Evolutionary conservation across 2,797 vertebrate genomes (phyloP).

Genomic region (Peromyscus aztecus): DNA sequence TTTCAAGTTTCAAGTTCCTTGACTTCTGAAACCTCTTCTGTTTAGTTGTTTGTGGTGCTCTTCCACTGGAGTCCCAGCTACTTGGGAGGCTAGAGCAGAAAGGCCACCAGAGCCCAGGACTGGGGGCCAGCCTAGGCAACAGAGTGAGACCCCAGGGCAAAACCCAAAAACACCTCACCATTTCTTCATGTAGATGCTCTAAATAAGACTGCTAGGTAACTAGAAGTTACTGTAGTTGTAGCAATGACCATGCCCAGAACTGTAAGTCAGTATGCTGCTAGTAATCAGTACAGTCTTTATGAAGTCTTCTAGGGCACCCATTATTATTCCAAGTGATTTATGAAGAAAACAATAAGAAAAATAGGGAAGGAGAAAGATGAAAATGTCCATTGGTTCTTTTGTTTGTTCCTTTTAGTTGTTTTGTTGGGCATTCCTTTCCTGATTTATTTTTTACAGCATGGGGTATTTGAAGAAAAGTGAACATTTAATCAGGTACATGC

Average conservation of each 20-base stretch:
- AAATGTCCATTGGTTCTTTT: background rate
- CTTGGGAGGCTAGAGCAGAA: background rate
- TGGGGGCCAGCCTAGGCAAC: no score
- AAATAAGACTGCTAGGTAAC: background rate
- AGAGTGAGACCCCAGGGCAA: background rate
- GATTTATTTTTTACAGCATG: background rate
- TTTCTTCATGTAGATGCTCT: background rate
- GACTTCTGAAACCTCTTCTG: background rate
- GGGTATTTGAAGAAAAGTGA: background rate
- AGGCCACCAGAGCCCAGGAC: no score
- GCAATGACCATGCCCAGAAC: background rate
- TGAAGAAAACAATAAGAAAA: slow-evolving; percentile 45
- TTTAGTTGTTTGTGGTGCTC: background rate
- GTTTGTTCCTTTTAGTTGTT: background rate
- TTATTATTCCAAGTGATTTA: background rate
- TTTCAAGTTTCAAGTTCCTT: background rate
- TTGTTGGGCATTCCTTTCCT: background rate
- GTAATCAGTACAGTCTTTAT: background rate
- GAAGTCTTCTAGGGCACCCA: background rate
- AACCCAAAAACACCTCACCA: background rate
- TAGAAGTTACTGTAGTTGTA: background rate
- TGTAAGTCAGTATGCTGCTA: background rate
- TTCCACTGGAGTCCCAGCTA: background rate
- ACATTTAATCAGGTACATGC: background rate
- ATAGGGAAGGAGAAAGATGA: slow-evolving; percentile 17